Evolutionary conservation across 1,140 invertebrate genomes (phyloP), one percentile per base, ranked within the genome.

Genomic region (Megalopta genalis): DNA sequence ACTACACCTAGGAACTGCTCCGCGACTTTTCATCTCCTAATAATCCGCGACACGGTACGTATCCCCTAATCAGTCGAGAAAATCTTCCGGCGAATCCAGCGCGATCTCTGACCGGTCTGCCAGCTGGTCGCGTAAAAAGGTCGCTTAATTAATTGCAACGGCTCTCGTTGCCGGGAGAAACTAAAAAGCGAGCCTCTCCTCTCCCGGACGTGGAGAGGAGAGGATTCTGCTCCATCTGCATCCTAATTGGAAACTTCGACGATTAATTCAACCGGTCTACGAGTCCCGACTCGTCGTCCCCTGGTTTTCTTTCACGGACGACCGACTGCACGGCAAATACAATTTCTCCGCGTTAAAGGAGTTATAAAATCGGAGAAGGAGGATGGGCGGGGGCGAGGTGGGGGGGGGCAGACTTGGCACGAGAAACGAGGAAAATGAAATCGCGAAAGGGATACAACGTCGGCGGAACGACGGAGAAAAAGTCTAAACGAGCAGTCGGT

Each of bases 301-400:
- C 0, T 7, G 37, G 37, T 64, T 64, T 64, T 64, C 63, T 12
- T 39, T 42, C 32, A 25, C 14, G 25, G 14, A 32, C 25, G 14
- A 32, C 25, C 12, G 2, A 18, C 60, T 10, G 14, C 23, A 27
- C 59, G 25, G 25, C 25, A 27, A 64, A 64, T 39, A 39, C n/a
- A 67, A 67, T 69, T 57, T 69, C 65, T 69, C 67, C 67, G 49
- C 49, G 46, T 9, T 57, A 69, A 69, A 69, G 67, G 52, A 57
- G 21, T 57, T n/a, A 27, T 32, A 37, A 37, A 69, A 57, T 23
- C 18, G 42, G n/a, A n/a, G n/a, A n/a, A 3, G 12, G 10, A 7
- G 39, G 21, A 21, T 7, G 39, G 18, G 57, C 9, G 16, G 18
- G 21, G 16, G 14, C 14, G n/a, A 21, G 2, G 8, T 7, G 39